Conservation (phyloP, 92 coral and sea anemone genomes). For the Palythoa heliodiscus region DNA sequence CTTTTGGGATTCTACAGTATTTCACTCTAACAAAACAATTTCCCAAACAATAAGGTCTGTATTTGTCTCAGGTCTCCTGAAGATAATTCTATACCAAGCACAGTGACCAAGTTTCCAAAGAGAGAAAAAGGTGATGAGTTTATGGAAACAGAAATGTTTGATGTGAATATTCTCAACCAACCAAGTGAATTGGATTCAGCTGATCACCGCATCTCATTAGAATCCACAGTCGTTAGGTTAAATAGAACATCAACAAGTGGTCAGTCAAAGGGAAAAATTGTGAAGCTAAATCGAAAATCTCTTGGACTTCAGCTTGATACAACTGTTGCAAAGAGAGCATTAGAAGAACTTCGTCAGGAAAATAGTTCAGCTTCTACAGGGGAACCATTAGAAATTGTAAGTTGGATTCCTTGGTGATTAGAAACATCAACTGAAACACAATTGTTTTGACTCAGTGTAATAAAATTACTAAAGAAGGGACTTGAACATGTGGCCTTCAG, state of each 20-base stretch:
- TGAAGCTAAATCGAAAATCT: constrained; percentile 80
- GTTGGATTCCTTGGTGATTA: neutral
- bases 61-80: constrained; percentile 1
- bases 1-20: too few species aligned
- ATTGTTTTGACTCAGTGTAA: too few species aligned
- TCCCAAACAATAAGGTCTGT: too few species aligned
- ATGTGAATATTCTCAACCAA: neutral
- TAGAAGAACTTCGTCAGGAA: neutral
- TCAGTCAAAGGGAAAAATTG: constrained; percentile 62
- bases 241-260: neutral
- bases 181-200: neutral
- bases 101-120: neutral
- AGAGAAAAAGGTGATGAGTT: neutral
- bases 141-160: neutral
- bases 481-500: too few species aligned
- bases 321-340: constrained; percentile 19
- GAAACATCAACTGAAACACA: neutral
- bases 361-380: neutral
- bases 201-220: constrained; percentile 1
- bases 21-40: too few species aligned
- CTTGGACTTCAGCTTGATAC: constrained; percentile 42
- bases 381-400: neutral
- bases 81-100: neutral
- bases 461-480: too few species aligned
- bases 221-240: constrained; percentile 34